phyloP scores from a whole-genome alignment of 1,140 invertebrate genomes.

The Aphidius ervi region DNA sequence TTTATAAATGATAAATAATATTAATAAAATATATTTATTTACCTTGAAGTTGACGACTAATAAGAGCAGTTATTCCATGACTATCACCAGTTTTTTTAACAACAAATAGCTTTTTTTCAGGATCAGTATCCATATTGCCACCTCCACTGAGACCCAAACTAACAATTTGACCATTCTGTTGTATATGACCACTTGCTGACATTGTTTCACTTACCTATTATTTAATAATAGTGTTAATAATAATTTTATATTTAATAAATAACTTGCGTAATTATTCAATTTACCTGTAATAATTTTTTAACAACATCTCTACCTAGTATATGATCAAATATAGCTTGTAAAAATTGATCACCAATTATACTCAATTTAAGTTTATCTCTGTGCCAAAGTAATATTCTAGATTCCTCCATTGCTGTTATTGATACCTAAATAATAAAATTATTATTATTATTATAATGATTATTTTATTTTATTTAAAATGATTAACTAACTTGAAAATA shows the following conservation, averaged over 20 bases:
- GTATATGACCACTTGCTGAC: slow-evolving; percentile 67
- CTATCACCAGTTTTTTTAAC: slow-evolving; percentile 72
- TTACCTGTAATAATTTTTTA: slow-evolving; percentile 83
- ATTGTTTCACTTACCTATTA: slow-evolving; percentile 70
- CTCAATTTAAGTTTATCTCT: slow-evolving; percentile 78
- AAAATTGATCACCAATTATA: slow-evolving; percentile 78
- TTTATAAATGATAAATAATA: slow-evolving; percentile 22
- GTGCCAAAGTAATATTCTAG: slow-evolving; percentile 81
- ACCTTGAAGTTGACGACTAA: slow-evolving; percentile 76
- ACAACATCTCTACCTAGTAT: slow-evolving; percentile 85
- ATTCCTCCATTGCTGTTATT: slow-evolving; percentile 84
- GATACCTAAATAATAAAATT: slow-evolving; percentile 60
- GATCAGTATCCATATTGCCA: slow-evolving; percentile 54
- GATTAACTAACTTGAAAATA: slow-evolving; percentile 71
- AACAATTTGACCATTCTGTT: slow-evolving; percentile 61
- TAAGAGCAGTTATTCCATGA: slow-evolving; percentile 70
- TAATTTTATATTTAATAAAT: slow-evolving; percentile 11
- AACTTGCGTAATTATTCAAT: slow-evolving; percentile 25
- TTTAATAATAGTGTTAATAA: background rate
- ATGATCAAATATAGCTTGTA: slow-evolving; percentile 82
- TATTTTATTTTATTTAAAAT: background rate
- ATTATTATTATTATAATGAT: slow-evolving; percentile 8
- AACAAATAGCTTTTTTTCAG: slow-evolving; percentile 71
- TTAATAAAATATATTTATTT: slow-evolving; percentile 31
- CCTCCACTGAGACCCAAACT: slow-evolving; percentile 35